Evolutionary conservation across 2,113 vertebrate species (phyloP).

Genomic region (Lampris incognitus): DNA sequence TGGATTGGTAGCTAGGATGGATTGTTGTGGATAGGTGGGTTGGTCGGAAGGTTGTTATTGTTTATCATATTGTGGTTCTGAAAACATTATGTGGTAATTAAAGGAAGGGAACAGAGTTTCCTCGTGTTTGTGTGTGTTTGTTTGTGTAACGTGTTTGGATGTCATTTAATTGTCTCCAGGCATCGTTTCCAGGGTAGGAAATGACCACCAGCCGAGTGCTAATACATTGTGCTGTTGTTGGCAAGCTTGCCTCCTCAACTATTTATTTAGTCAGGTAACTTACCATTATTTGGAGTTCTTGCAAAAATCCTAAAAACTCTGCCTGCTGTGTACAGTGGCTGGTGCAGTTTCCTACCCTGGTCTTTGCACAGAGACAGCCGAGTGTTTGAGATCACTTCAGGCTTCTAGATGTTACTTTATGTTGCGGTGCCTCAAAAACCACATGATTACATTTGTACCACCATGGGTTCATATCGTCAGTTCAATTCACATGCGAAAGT

Average conservation of each 20-base stretch:
- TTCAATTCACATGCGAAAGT: slow-evolving; percentile 62
- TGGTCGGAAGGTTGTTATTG: slow-evolving; percentile 8
- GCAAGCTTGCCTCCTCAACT: no score
- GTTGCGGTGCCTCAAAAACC: slow-evolving; percentile 67
- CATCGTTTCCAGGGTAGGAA: slow-evolving; percentile 33
- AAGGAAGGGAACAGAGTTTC: slow-evolving; percentile 22
- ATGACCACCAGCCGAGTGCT: slow-evolving; percentile 17
- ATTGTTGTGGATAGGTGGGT: slow-evolving; percentile 22
- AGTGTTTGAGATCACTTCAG: slow-evolving; percentile 70
- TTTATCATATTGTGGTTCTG: slow-evolving; percentile 39
- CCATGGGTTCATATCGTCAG: slow-evolving; percentile 53
- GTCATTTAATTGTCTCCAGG: slow-evolving; percentile 29
- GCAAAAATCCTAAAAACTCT: no score
- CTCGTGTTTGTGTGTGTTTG: slow-evolving; percentile 5
- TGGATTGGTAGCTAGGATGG: not conserved
- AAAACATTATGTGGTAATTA: slow-evolving; percentile 34
- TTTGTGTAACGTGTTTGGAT: not conserved
- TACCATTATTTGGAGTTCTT: not conserved
- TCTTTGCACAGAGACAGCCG: slow-evolving; percentile 11
- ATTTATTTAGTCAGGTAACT: not conserved
- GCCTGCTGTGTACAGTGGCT: not conserved
- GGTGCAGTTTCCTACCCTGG: slow-evolving; percentile 34
- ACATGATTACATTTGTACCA: slow-evolving; percentile 41
- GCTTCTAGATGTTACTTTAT: slow-evolving; percentile 50
- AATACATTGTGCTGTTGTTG: not conserved